phyloP scores from a whole-genome alignment of 2,888 invertebrate species.

The Dynastes grantii region DNA sequence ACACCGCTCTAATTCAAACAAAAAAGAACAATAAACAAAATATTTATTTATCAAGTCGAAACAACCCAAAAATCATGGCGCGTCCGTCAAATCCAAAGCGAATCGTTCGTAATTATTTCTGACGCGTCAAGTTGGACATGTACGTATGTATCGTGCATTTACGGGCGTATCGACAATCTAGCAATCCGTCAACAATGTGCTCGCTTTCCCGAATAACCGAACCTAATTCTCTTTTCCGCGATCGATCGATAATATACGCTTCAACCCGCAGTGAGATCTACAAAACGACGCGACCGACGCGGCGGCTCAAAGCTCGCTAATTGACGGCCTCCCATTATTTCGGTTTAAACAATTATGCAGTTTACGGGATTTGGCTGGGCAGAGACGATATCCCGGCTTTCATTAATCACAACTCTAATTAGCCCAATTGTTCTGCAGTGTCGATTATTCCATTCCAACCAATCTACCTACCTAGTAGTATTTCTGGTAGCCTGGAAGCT shows the following conservation, averaged over 20 bases:
- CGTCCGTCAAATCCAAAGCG: neutral
- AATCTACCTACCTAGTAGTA: conserved; percentile 54
- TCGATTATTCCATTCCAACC: conserved; percentile 56
- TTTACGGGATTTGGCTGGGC: conserved; percentile 55
- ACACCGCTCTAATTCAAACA: too few species aligned
- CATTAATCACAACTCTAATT: conserved; percentile 62
- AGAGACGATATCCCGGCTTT: conserved; percentile 53
- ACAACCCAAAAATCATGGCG: neutral
- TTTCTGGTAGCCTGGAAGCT: too few species aligned
- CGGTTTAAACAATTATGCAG: conserved; percentile 59
- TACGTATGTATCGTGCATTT: neutral
- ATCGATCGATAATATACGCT: neutral
- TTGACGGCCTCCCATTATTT: conserved; percentile 59
- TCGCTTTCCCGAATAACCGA: conserved; percentile 7
- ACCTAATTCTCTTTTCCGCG: conserved; percentile 3
- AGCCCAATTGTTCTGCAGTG: conserved; percentile 61
- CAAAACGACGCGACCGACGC: neutral
- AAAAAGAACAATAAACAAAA: too few species aligned
- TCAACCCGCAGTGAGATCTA: neutral
- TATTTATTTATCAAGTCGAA: too few species aligned
- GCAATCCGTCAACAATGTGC: conserved; percentile 23
- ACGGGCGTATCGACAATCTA: neutral
- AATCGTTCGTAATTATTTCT: conserved; percentile 27
- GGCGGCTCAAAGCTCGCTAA: conserved; percentile 57
- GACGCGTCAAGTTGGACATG: conserved; percentile 15